Evolutionary conservation across 1,140 invertebrate species (phyloP).

Genomic region (Drosophila nigromelanica): DNA sequence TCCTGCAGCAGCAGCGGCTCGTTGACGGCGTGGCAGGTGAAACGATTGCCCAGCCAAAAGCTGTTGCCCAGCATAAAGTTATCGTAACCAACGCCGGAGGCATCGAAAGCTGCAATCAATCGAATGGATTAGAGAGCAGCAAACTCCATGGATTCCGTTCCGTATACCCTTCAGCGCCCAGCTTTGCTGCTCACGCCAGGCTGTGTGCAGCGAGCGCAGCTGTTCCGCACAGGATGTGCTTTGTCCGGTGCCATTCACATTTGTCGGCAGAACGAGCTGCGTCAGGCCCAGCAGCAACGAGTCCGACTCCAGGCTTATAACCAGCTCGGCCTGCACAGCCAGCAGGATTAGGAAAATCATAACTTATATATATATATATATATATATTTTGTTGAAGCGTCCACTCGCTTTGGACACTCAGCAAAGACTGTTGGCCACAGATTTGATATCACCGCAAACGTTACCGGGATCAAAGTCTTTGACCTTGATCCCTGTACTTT

Average conservation of each 20-base stretch:
- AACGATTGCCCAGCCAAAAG: constrained; percentile 51
- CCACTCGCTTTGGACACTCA: background rate
- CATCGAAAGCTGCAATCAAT: constrained; percentile 45
- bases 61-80: constrained; percentile 51
- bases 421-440: background rate
- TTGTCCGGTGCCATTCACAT: background rate
- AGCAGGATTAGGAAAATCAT: background rate
- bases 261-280: background rate
- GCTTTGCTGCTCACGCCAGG: constrained; percentile 4
- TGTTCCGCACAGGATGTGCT: constrained; percentile 29
- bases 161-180: constrained; percentile 57
- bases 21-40: constrained; percentile 38
- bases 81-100: constrained; percentile 41
- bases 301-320: background rate
- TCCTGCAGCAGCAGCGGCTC: constrained; percentile 18
- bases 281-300: constrained; percentile 40
- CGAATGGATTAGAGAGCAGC: no score
- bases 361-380: background rate
- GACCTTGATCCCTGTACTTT: background rate
- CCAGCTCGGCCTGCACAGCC: background rate
- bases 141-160: background rate
- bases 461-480: background rate
- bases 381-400: background rate
- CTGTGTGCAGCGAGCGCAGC: constrained; percentile 18
- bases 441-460: background rate